phyloP scores from a whole-genome alignment of 2,797 vertebrate species.

The Pseudochirops corinnae region DNA sequence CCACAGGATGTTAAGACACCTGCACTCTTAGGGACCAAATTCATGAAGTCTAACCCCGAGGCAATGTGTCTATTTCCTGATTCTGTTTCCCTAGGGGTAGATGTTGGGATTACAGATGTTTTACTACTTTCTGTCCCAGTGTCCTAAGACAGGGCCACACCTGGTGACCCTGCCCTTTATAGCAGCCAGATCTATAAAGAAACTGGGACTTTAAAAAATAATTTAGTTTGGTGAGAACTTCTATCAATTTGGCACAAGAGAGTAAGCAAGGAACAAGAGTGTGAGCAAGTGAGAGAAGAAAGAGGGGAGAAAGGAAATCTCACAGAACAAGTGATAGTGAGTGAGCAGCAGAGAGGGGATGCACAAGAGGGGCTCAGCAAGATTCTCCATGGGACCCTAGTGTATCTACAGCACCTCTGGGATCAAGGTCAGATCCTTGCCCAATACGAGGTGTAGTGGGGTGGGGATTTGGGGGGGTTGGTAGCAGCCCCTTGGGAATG shows the following conservation, averaged over 20 bases:
- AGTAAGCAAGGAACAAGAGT: slow-evolving; percentile 27
- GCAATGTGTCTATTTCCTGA: background rate
- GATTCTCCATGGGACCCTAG: slow-evolving; percentile 60
- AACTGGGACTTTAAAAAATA: slow-evolving; percentile 56
- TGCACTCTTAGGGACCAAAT: background rate
- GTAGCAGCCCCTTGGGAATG: slow-evolving; percentile 16
- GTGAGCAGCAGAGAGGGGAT: background rate
- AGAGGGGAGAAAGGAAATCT: background rate
- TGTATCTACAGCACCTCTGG: slow-evolving; percentile 71
- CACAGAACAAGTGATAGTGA: background rate
- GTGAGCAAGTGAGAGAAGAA: background rate
- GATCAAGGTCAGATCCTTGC: slow-evolving; percentile 59
- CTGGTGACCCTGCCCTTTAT: slow-evolving; percentile 40
- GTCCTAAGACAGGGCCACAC: slow-evolving; percentile 18
- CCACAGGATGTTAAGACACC: background rate
- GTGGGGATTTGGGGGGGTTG: background rate
- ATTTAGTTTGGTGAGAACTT: slow-evolving; percentile 63
- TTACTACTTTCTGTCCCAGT: slow-evolving; percentile 44
- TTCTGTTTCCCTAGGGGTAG: background rate
- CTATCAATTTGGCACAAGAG: slow-evolving; percentile 85
- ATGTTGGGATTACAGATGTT: background rate
- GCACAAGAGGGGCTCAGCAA: slow-evolving; percentile 33
- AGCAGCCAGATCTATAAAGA: slow-evolving; percentile 69
- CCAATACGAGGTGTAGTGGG: slow-evolving; percentile 64
- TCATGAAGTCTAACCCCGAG: background rate